Evolutionary conservation across 2,888 invertebrate species (phyloP), one percentile per base, ranked within the genome.

Genomic region (Mellilla xanthometata): DNA sequence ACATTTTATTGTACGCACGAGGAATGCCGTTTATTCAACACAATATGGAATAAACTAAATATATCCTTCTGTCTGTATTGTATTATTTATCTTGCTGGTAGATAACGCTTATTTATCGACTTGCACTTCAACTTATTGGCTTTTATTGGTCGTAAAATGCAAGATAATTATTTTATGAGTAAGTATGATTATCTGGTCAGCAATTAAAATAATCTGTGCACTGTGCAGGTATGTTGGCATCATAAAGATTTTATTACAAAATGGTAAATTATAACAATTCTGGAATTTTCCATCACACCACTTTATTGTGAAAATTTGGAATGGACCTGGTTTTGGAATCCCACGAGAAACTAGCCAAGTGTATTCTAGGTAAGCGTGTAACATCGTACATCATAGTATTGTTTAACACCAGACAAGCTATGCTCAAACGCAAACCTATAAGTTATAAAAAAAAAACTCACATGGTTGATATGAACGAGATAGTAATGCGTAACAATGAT

Each of bases 1-100:
- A 52, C 49, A 52, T 54, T 54, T 36, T 30, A 44, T 43, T 42
- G 48, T 35, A 28, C 5, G 19, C 28, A 15, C 15, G 13, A 1
- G 15, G 36, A 26, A 35, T 35, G 26, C 26, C 19, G 11, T 35
- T 13, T 26, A 33, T 26, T n/a, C 26, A 35, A 28, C 11, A 35
- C 35, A 35, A 35, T 15, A 35, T n/a, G 8, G n/a, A 36, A 28
- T 28, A 36, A 36, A 36, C 10, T 5, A 1, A 11, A 28, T 13
- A 12, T 13, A 27, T 27, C 7, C 26, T 13, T 35, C 15, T 10
- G 15, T 10, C 4, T 15, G n/a, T 1, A 0, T 6, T 13, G 35
- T 26, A 13, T 6, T 13, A 27, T 15, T 3, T 35, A 27, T 15
- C n/a, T 28, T 36, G 22, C 11, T 19, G 11, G 2, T 8, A 24